Evolutionary conservation across 2,888 invertebrate genomes (phyloP).

Genomic region (Xanthia icteritia): DNA sequence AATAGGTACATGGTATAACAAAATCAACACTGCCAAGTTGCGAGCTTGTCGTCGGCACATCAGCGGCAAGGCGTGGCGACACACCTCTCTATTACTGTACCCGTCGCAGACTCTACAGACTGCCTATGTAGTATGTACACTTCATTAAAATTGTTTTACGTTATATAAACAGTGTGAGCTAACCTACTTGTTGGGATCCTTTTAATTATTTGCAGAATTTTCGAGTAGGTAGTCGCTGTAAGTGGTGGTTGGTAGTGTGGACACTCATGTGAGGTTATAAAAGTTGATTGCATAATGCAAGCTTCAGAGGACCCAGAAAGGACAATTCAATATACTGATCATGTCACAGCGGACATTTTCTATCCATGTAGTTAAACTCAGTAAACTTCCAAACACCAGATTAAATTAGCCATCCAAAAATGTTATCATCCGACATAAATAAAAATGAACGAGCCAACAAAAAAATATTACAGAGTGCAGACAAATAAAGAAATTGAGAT

Average conservation of each 20-base stretch:
- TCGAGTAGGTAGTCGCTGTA: not conserved
- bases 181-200: conserved; percentile 29
- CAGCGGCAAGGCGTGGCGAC: conserved; percentile 84
- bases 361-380: not conserved
- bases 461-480: conserved; percentile 64
- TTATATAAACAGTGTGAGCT: conserved; percentile 28
- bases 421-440: conserved; percentile 20
- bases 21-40: conserved; percentile 72
- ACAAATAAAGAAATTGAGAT: conserved; percentile 84
- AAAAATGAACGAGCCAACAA: conserved; percentile 35
- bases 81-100: conserved; percentile 87
- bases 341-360: not conserved
- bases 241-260: not conserved
- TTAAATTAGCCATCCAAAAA: conserved; percentile 12
- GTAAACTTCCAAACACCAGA: not conserved
- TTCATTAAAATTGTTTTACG: conserved; percentile 71
- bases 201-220: not conserved
- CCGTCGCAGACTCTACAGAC: conserved; percentile 65
- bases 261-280: not conserved
- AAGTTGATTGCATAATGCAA: not conserved
- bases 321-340: not conserved
- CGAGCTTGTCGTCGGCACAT: conserved; percentile 79
- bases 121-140: conserved; percentile 65
- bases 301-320: not conserved
- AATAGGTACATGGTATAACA: conserved; percentile 59